Base-by-base conservation (phyloP, 2,113 vertebrate species). In the Poeciliopsis turrubarensis region DNA sequence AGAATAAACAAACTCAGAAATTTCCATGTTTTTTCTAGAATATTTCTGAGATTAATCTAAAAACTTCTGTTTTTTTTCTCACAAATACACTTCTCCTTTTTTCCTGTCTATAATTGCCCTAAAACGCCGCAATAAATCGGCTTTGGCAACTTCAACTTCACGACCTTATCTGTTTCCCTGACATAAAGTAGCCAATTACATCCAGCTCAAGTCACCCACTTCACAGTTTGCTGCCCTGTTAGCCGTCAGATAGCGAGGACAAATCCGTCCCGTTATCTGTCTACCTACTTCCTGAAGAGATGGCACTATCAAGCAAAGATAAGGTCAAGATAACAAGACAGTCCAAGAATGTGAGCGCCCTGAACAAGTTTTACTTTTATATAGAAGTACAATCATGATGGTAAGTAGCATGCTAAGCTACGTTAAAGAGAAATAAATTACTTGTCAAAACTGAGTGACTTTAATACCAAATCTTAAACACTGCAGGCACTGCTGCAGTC, bases 181-280 rank as follows among this genome's bases (percentile, higher is more conserved):
- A 86, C 61, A 68, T 67, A 80, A 82, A 80, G 78, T 63, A 78
- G 19, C 70, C 31, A 67, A 54, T 70, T 67, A 67, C 41, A 68
- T 70, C 54, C 0, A 15, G 57, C 70, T 72, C 76, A 79, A 79
- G 79, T 73, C 87, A 80, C 87, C 81, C 73, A 79, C 81, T 41
- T 64, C 44, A 67, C 65, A 47, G 69, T 60, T 66, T 30, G 65
- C 60, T 29, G 37, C 73, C 5, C 0, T 31, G 47, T 62, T 78
- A n/a, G 12, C 60, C 32, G 67, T 13, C 44, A 68, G 29, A 60
- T 32, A 41, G 27, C 60, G 39, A 17, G 9, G 12, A 68, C 17
- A 51, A 47, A 32, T 68, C 31, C 37, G 13, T 65, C 27, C 30
- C 31, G 29, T 57, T 69, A 68, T 69, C 34, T 65, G 32, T 68